Percentiles rank a stretch among this genome's conserved stretches.
phyloP scores from a whole-genome alignment of 2,888 invertebrate genomes.

The Phalera bucephala region DNA sequence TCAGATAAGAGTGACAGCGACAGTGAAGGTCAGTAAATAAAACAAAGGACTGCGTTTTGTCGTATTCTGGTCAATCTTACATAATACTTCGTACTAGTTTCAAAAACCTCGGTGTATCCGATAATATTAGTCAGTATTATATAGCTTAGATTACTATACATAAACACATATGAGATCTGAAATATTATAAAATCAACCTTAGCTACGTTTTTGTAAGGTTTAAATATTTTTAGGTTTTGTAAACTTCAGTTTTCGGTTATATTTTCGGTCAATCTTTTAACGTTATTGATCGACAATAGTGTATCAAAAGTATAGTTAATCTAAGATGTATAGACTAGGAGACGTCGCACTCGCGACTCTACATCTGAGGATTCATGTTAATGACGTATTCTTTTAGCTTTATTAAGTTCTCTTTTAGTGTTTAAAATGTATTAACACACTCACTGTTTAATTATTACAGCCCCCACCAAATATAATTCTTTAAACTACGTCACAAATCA shows the following conservation, averaged over 20 bases:
- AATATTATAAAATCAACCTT: too few relatives aligned
- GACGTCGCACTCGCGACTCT: too few relatives aligned
- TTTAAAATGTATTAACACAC: constrained; percentile 78
- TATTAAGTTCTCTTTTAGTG: constrained; percentile 49
- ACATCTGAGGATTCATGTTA: constrained; percentile 19
- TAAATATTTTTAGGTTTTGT: too few relatives aligned
- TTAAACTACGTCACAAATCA: constrained; percentile 50
- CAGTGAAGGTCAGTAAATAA: constrained; percentile 93
- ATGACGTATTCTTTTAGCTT: constrained; percentile 74
- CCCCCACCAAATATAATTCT: constrained; percentile 68
- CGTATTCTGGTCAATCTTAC: constrained; percentile 82
- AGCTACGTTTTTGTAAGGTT: too few relatives aligned
- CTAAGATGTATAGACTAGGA: too few relatives aligned
- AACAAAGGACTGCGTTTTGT: constrained; percentile 62
- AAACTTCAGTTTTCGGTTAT: too few relatives aligned
- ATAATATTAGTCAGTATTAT: background rate
- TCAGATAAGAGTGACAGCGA: constrained; percentile 97
- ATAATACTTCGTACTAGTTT: constrained; percentile 72
- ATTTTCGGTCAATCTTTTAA: too few relatives aligned
- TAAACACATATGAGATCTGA: background rate
- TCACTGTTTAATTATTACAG: constrained; percentile 76
- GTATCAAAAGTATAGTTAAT: too few relatives aligned
- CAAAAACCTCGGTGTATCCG: constrained; percentile 61
- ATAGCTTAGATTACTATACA: background rate
- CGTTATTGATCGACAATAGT: too few relatives aligned